A percentile compares a stretch with the other conserved stretches of the same genome.
Evolutionary conservation across 2,797 vertebrate species (phyloP).

Genomic region (Thripadectes ignobilis): DNA sequence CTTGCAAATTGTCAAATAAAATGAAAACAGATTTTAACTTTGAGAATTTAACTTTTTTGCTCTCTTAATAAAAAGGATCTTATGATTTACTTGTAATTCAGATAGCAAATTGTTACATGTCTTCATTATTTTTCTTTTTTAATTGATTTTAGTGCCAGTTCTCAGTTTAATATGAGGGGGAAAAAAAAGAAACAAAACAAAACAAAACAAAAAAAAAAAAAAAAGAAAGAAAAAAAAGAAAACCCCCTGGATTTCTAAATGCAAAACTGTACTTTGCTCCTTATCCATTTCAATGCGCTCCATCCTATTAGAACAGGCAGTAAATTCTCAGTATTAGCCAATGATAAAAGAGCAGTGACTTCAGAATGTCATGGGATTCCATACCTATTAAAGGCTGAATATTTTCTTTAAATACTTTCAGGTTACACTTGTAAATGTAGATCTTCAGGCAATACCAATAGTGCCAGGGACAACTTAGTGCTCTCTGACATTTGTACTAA

Average conservation of each 20-base stretch:
- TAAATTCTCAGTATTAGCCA: neutral
- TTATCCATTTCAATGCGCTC: neutral
- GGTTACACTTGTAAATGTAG: neutral
- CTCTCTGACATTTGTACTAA: neutral
- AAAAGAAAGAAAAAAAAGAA: neutral
- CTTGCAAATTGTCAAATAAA: neutral
- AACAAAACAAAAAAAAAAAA: neutral
- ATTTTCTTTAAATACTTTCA: neutral
- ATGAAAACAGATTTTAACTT: neutral
- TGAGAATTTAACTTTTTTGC: neutral
- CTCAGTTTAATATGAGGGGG: neutral
- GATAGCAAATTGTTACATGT: neutral
- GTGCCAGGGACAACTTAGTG: neutral
- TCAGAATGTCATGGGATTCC: neutral
- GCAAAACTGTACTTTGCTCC: neutral
- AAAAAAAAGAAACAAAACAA: neutral
- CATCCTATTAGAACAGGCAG: neutral
- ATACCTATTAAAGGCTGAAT: neutral
- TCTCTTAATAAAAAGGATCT: neutral
- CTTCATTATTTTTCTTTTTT: neutral
- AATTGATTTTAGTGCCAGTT: neutral
- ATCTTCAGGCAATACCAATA: neutral
- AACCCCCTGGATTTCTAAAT: neutral
- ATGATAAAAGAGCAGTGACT: neutral
- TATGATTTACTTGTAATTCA: neutral